Conservation (phyloP, 1,140 invertebrate genomes). For the Orius insidiosus region DNA sequence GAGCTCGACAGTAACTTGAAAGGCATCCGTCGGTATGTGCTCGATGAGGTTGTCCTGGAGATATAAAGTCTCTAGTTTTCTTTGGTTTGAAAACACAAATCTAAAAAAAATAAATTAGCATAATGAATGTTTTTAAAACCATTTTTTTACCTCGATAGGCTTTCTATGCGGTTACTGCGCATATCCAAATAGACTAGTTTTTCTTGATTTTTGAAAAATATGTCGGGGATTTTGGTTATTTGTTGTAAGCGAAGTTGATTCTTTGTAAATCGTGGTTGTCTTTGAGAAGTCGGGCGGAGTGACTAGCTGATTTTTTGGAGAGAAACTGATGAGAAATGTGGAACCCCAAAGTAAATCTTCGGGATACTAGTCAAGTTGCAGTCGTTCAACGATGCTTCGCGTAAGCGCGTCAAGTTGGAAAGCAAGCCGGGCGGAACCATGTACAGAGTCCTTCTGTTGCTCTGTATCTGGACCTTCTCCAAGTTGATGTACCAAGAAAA, state of each 20-base stretch:
- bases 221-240: slow-evolving; percentile 25
- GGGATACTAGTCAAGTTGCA: slow-evolving; percentile 33
- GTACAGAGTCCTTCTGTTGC: slow-evolving; percentile 34
- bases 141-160: slow-evolving; percentile 4
- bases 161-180: neutral
- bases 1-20: neutral
- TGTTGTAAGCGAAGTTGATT: slow-evolving; percentile 33
- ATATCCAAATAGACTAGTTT: slow-evolving; percentile 1
- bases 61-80: too few relatives aligned
- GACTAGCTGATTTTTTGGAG: slow-evolving; percentile 35
- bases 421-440: slow-evolving; percentile 36
- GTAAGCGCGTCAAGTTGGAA: slow-evolving; percentile 32
- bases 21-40: too few relatives aligned
- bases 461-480: slow-evolving; percentile 32
- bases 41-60: too few relatives aligned
- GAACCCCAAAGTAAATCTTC: slow-evolving; percentile 38
- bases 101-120: too few relatives aligned
- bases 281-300: slow-evolving; percentile 32
- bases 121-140: too few relatives aligned
- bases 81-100: neutral
- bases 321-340: slow-evolving; percentile 29
- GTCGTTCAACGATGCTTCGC: slow-evolving; percentile 29
- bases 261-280: slow-evolving; percentile 25
- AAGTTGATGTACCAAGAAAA: slow-evolving; percentile 34
- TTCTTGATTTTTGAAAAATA: neutral